A percentile compares a stretch with the other conserved stretches of the same genome.
Conservation (phyloP, 2,113 vertebrate genomes). For the Ammodramus savannarum region DNA sequence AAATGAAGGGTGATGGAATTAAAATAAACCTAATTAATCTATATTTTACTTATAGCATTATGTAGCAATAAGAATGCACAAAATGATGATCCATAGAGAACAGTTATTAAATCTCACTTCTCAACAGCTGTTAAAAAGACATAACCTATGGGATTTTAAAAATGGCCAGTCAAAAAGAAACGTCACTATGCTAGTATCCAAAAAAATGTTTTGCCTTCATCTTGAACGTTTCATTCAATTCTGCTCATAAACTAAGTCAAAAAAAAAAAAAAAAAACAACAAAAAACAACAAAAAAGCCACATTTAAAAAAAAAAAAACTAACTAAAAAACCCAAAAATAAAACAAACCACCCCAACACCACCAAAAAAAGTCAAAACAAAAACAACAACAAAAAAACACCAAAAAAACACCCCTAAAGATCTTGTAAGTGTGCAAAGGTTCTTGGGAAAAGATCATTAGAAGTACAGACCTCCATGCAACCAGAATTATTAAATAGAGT, state of each 20-base stretch:
- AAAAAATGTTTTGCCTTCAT: not conserved
- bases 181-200: not conserved
- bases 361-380: not conserved
- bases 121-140: not conserved
- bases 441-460: not conserved
- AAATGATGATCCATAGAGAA: not conserved
- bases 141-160: not conserved
- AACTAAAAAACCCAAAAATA: no score
- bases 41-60: not conserved
- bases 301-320: not conserved
- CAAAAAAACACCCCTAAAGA: not conserved
- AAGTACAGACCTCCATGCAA: not conserved
- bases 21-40: not conserved
- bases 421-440: not conserved
- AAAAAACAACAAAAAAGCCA: no score
- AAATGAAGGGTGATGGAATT: not conserved
- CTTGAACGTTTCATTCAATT: not conserved
- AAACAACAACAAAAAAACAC: not conserved
- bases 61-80: not conserved
- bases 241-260: not conserved
- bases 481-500: not conserved
- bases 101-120: not conserved
- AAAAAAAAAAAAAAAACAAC: no score
- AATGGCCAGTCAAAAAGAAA: not conserved
- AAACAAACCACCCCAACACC: not conserved